These are phyloP conservation scores for Heteromyza rotundicornis DNA, from an alignment of 2,888 invertebrate species.

Conservation along the genomic window DNA sequence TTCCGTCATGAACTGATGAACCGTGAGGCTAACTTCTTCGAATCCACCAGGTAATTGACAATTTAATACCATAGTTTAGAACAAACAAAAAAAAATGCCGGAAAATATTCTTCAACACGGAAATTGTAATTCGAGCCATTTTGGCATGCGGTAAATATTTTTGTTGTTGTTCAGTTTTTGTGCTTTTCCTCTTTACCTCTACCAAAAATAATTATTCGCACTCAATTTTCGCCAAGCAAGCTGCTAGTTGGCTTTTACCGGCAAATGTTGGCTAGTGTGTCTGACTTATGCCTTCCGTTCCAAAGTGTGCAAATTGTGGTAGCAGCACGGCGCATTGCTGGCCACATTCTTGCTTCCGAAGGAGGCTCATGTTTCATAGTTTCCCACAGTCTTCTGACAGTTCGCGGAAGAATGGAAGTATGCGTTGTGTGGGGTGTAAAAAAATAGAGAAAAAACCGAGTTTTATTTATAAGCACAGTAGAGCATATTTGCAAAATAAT, in stretches of 20 bases:
- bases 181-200: not conserved
- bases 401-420: not conserved
- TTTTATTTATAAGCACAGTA: not conserved
- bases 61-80: not conserved
- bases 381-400: slow-evolving; percentile 23
- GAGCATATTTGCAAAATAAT: too few species aligned
- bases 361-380: slow-evolving; percentile 9
- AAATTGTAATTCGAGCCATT: not conserved
- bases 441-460: too few species aligned
- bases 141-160: not conserved
- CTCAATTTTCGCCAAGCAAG: too few species aligned
- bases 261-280: too few species aligned
- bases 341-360: slow-evolving; percentile 11
- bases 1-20: slow-evolving; percentile 93
- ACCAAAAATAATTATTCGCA: too few species aligned
- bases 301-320: too few species aligned
- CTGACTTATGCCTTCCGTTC: too few species aligned
- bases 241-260: too few species aligned
- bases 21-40: slow-evolving; percentile 90
- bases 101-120: not conserved
- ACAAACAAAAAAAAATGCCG: too few species aligned
- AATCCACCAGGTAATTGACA: slow-evolving; percentile 79
- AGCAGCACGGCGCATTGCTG: too few species aligned
- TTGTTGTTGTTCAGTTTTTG: not conserved
- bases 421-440: not conserved